Base-by-base conservation (phyloP, 2,888 invertebrate species). In the Parascotia fuliginaria region DNA sequence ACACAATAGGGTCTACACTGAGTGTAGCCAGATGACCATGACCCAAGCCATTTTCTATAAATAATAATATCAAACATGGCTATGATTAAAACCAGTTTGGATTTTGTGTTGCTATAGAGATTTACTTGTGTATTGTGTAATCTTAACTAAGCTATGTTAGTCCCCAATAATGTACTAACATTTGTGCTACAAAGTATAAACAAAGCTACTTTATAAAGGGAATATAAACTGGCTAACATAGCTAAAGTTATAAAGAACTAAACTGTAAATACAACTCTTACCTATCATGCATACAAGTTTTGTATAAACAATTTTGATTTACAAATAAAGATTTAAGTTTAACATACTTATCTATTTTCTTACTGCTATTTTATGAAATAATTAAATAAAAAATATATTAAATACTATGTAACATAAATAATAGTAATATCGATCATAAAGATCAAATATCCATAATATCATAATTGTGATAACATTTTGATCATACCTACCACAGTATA, bases 31-130 rank as follows among this genome's bases (percentile, higher is more conserved):
- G 13, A 46, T 73, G 75, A 56, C 81, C 82, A 55, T 83, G 83
- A 83, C 77, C 79, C 62, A 55, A 73, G 73, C 60, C 73, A 75
- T 81, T 81, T 75, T 75, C 58, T 70, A 60, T 52, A n/a, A n/a
- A n/a, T n/a, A n/a, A n/a, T n/a, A 66, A 62, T 57, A 69, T 55
- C 50, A 13, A n/a, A 28, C 13, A 63, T 63, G 37, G 66, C 47
- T 53, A 46, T 61, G 47, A 56, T 51, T 52, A 58, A 65, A 75
- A 77, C 79, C 67, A 43, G 81, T 79, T 81, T 24, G 7, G 5
- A 19, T 24, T 24, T 13, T 13, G 6, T 13, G 9, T 13, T 13
- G 13, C 31, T 31, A 31, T 12, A 13, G 29, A 31, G 6, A 47
- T 22, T 37, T 43, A 43, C 24, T 43, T 44, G 39, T 54, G 39